These are phyloP conservation scores for Carassius carassius DNA, from an alignment of 2,113 vertebrate species.

Conservation along the genomic window DNA sequence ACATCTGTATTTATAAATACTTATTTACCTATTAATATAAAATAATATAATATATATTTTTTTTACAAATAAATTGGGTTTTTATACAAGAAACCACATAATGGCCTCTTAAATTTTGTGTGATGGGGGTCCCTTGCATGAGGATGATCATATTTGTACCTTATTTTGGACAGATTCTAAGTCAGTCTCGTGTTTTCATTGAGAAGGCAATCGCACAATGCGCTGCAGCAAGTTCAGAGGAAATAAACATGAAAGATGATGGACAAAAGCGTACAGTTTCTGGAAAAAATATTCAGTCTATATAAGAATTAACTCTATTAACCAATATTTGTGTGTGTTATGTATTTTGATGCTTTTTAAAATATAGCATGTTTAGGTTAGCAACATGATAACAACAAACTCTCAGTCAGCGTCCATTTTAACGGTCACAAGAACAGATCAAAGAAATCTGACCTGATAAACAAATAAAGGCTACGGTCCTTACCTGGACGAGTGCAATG, in stretches of 20 bases:
- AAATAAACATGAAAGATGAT: not conserved
- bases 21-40: too few relatives aligned
- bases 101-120: too few relatives aligned
- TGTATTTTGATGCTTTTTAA: not conserved
- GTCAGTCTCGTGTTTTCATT: too few relatives aligned
- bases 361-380: not conserved
- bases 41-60: too few relatives aligned
- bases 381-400: not conserved
- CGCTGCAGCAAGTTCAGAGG: not conserved
- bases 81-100: too few relatives aligned
- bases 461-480: not conserved
- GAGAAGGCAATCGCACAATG: not conserved
- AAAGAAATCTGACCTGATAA: not conserved
- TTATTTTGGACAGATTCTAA: too few relatives aligned
- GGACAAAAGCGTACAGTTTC: not conserved
- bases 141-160: too few relatives aligned
- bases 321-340: not conserved
- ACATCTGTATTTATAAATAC: too few relatives aligned
- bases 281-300: not conserved
- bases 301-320: not conserved
- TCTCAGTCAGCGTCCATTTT: not conserved
- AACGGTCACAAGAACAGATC: not conserved
- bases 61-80: too few relatives aligned
- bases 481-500: constrained; percentile 94
- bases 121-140: too few relatives aligned